These are phyloP conservation scores for Arremon brunneinucha DNA, from an alignment of 2,797 vertebrate species.

Conservation along the genomic window DNA sequence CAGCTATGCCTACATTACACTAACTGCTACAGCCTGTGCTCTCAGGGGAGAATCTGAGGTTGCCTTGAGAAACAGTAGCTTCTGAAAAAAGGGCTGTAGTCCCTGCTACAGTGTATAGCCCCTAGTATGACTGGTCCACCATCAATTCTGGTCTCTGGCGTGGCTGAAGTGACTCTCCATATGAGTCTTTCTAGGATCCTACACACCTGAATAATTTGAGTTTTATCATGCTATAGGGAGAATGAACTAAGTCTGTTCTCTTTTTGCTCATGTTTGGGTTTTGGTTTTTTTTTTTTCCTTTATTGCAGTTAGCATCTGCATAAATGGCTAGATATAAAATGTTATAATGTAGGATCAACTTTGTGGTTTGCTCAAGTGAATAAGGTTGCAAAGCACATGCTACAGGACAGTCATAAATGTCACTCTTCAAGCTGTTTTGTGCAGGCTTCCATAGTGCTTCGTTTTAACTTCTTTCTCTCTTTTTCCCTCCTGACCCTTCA, in stretches of 20 bases:
- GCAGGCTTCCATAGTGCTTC: conserved; percentile 5
- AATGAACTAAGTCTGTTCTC: neutral
- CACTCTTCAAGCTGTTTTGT: neutral
- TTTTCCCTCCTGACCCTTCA: conserved; percentile 30
- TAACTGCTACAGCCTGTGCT: neutral
- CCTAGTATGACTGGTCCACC: neutral
- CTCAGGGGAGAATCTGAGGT: neutral
- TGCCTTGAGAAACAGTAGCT: neutral
- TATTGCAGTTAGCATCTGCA: neutral
- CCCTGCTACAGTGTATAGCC: neutral
- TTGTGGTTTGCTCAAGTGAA: neutral
- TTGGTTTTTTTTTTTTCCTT: neutral
- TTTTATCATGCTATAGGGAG: neutral
- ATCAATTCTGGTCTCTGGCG: neutral
- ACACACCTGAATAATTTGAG: neutral
- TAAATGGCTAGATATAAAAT: neutral
- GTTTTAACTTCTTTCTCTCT: conserved; percentile 49
- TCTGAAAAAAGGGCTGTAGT: neutral
- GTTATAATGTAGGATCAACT: neutral
- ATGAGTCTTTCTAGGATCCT: neutral
- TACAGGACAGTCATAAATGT: neutral
- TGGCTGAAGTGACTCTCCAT: neutral
- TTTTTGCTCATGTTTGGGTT: neutral
- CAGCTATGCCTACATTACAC: fast-evolving
- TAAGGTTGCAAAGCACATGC: neutral